A percentile compares a stretch with the other conserved stretches of the same genome.
These are phyloP conservation scores for Agapornis canus DNA, from an alignment of 2,797 vertebrate species.

Conservation along the genomic window DNA sequence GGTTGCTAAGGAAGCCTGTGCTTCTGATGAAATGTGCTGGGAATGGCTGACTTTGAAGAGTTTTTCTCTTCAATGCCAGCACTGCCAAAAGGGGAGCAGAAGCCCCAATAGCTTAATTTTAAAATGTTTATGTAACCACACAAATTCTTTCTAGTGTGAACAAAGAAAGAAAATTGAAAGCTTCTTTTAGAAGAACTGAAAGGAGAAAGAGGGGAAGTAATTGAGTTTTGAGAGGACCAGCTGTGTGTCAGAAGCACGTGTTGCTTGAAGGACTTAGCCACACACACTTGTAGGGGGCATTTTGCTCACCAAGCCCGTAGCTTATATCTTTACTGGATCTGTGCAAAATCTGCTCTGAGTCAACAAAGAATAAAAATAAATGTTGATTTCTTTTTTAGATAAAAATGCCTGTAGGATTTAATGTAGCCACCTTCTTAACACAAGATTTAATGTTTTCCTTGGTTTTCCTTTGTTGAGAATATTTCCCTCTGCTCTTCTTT, in stretches of 20 bases:
- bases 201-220: neutral
- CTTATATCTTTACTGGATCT: neutral
- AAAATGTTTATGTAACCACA: neutral
- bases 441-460: neutral
- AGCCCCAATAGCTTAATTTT: neutral
- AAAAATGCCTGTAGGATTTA: neutral
- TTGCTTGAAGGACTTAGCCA: neutral
- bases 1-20: constrained; percentile 24
- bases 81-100: neutral
- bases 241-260: neutral
- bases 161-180: neutral
- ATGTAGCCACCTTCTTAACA: neutral
- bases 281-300: fast-evolving
- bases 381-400: neutral
- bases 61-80: neutral
- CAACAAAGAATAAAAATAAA: neutral
- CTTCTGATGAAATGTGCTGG: constrained; percentile 1
- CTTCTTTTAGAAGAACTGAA: neutral
- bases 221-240: neutral
- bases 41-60: neutral
- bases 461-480: neutral
- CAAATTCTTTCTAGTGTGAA: neutral
- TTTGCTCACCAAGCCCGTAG: neutral
- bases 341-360: neutral
- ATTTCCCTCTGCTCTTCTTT: neutral